A percentile compares a stretch with the other conserved stretches of the same genome.
Conservation (phyloP, 2,797 vertebrate genomes). For the Octomys mimax region DNA sequence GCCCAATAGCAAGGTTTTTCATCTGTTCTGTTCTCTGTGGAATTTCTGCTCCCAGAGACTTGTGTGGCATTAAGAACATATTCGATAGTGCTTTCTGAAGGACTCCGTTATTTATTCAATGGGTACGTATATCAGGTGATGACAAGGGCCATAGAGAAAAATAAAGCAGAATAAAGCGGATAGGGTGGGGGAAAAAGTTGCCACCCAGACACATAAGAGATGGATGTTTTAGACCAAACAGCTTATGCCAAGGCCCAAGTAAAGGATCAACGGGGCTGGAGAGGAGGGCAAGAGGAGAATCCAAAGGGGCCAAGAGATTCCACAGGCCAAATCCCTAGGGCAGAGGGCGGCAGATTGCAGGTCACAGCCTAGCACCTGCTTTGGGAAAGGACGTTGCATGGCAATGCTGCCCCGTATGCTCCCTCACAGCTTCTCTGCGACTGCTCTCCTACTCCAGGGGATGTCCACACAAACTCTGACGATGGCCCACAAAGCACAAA, state of each 20-base stretch:
- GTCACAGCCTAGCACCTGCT: not conserved
- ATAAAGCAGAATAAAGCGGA: not conserved
- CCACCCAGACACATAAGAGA: not conserved
- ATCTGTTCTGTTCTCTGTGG: slow-evolving; percentile 46
- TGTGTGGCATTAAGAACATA: slow-evolving; percentile 12
- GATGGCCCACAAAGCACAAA: not conserved
- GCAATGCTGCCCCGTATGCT: not conserved
- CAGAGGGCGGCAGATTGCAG: no score
- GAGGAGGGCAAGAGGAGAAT: not conserved
- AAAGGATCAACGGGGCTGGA: not conserved
- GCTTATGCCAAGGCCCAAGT: not conserved
- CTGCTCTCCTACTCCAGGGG: not conserved
- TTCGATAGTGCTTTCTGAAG: not conserved
- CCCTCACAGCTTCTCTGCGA: not conserved
- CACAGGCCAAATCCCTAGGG: not conserved
- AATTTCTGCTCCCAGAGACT: not conserved
- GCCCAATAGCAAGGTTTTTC: not conserved
- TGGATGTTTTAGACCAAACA: slow-evolving; percentile 28
- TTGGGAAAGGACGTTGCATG: not conserved
- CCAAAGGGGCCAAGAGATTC: not conserved
- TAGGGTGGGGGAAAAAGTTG: not conserved
- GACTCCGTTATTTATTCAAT: slow-evolving; percentile 4
- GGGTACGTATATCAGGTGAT: not conserved
- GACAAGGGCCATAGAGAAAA: not conserved
- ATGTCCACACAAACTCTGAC: not conserved